phyloP scores from a whole-genome alignment of 2,888 invertebrate species.

The Drosophila koepferae region DNA sequence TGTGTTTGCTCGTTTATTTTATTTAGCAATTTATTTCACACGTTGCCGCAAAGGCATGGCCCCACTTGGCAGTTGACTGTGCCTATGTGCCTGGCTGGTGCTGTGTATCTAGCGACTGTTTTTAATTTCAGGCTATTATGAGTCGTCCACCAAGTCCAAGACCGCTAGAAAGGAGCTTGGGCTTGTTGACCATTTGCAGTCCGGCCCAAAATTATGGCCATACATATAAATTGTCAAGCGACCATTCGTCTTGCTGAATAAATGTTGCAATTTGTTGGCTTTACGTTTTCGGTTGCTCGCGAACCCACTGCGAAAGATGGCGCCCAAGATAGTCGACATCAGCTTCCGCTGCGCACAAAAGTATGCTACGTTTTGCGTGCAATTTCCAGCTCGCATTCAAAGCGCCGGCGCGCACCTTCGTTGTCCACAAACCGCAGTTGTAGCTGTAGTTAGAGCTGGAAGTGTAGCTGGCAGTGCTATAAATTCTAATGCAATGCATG shows the following conservation, averaged over 20 bases:
- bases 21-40: constrained; percentile 81
- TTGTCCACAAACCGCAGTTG: constrained; percentile 12
- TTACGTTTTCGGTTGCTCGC: constrained; percentile 62
- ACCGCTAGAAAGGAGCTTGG: not conserved
- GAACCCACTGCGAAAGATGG: constrained; percentile 52
- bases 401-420: constrained; percentile 70
- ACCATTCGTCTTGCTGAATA: constrained; percentile 84
- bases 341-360: constrained; percentile 60
- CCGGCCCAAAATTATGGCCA: constrained; percentile 70
- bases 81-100: constrained; percentile 44
- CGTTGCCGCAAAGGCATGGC: constrained; percentile 57
- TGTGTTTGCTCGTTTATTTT: constrained; percentile 80
- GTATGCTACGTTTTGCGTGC: constrained; percentile 60
- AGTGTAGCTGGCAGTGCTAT: constrained; percentile 39
- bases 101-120: constrained; percentile 73
- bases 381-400: constrained; percentile 20
- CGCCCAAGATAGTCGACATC: constrained; percentile 45
- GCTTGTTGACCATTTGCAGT: constrained; percentile 8
- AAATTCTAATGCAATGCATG: constrained; percentile 72
- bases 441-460: not conserved
- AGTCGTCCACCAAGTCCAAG: constrained; percentile 32
- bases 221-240: constrained; percentile 83
- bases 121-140: constrained; percentile 81
- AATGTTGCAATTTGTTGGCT: constrained; percentile 84
- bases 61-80: constrained; percentile 24